Evolutionary conservation across 2,113 vertebrate genomes (phyloP), one percentile per base, ranked within the genome.

Genomic region (Cottus gobio): DNA sequence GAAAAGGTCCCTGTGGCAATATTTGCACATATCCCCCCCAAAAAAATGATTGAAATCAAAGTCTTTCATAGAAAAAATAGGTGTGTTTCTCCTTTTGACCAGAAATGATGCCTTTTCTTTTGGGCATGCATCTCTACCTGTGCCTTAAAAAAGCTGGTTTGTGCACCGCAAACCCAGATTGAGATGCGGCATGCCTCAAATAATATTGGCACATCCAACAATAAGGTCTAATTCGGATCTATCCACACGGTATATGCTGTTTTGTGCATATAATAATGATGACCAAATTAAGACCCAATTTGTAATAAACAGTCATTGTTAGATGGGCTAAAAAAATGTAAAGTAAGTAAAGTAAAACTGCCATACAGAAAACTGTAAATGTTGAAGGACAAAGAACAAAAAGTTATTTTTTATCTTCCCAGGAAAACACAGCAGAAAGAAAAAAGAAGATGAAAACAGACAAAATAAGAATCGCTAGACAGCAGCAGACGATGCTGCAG

Each of bases 381-480:
- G 34, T 36, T 54, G 24, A 71, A 58, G 16, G 16, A 20, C 34
- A 61, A 61, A 5, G 10, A 18, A 62, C 31, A 58, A 54, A 24
- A 24, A 12, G 2, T 30, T 44, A 4, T 37, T 37, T 42, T 30
- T 10, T 52, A 46, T 46, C 39, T 44, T 46, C 22, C 46, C 63
- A 28, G 18, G 0, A 50, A 68, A 34, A 15, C 9, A 46, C 57
- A 61, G 60, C 73, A 67, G 62, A 65, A 48, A 7, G 71, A 78
- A 60, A 54, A 63, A 46, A 67, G n/a, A 26, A 48, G 71, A 65
- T 77, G 58, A 75, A 85, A 85, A 77, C 72, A 56, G 62, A 71
- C 34, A 31, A 34, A 79, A 56, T 15, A 37, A 39, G 67, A 66
- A 82, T 26, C 34, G 36, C 42, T 34, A 66, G 71, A 74, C 57